These are phyloP conservation scores for Orgyia antiqua DNA, from an alignment of 2,888 invertebrate species.

Conservation along the genomic window DNA sequence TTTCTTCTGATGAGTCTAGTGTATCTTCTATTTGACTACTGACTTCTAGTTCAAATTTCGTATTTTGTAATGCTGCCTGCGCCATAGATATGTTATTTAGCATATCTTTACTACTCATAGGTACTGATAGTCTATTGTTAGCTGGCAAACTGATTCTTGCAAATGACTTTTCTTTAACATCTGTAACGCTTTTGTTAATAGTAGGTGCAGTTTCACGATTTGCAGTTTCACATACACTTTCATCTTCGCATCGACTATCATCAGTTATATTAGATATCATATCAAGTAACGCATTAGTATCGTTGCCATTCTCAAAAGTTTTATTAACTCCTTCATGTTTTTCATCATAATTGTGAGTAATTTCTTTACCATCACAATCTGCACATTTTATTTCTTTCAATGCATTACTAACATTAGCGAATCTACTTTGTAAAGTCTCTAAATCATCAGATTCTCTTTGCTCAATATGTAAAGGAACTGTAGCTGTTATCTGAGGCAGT, in stretches of 20 bases:
- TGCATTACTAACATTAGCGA: not conserved
- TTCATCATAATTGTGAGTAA: not conserved
- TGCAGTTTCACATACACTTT: not conserved
- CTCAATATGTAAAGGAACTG: no score
- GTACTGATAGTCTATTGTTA: slow-evolving; percentile 40
- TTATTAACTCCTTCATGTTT: not conserved
- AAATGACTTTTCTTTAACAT: slow-evolving; percentile 23
- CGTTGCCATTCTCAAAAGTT: slow-evolving; percentile 37
- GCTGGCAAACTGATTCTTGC: slow-evolving; percentile 33
- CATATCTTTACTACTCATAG: slow-evolving; percentile 47
- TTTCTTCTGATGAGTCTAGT: slow-evolving; percentile 14
- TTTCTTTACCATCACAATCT: not conserved
- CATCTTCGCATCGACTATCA: slow-evolving; percentile 14
- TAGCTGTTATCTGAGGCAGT: no score
- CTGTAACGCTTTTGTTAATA: slow-evolving; percentile 5
- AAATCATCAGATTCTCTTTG: no score
- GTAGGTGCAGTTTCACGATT: no score
- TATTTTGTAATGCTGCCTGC: slow-evolving; percentile 42
- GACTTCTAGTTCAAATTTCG: slow-evolving; percentile 37
- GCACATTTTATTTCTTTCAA: not conserved
- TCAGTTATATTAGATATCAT: slow-evolving; percentile 54
- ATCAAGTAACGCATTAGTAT: slow-evolving; percentile 52
- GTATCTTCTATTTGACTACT: slow-evolving; percentile 33
- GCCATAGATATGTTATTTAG: slow-evolving; percentile 55
- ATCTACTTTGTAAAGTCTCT: no score